Evolutionary conservation across 2,797 vertebrate genomes (phyloP), one percentile per base, ranked within the genome.

Genomic region (Chloroceryle amazona): DNA sequence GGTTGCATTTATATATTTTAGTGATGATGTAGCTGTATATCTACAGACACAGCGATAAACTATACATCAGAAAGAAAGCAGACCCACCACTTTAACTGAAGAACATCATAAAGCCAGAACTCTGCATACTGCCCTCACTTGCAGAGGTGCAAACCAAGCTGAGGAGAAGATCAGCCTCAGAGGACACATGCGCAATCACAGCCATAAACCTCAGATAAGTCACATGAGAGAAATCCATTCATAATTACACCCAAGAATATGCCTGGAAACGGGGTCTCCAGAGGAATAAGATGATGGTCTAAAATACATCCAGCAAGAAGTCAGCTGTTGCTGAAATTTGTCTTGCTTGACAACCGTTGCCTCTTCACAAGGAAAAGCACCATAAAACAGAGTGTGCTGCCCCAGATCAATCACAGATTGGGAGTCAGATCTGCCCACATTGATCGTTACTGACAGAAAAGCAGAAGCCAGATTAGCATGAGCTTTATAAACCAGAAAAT

Each of bases 401-500:
- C 74, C 39, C 73, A 63, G 49, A 71, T 39, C 8, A 11, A 8
- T 28, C 54, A 66, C 12, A 55, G 49, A 25, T 19, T 75, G 31
- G 17, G 29, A 88, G 55, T 88, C 49, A 85, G 33, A 78, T 67
- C 33, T 74, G 4, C 33, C 55, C 26, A 51, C 3, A 0, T 4
- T 75, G 28, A 62, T 33, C n/a, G 15, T 19, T 90, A 41, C 8
- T 68, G 31, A 29, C 58, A 62, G 76, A 63, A 94, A 89, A 86
- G 51, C 29, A 91, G 61, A 37, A 95, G 15, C 4, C n/a, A 70
- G 51, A 75, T 79, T 73, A 89, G 22, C 1, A 0, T 52, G 61
- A 91, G 11, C 28, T 76, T 89, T 79, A 73, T 70, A 84, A 94
- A 72, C 15, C 31, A 93, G n/a, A 93, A 90, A 61, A 41, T 41